Conservation (phyloP, 2,113 vertebrate species). For the Pseudonaja textilis region DNA sequence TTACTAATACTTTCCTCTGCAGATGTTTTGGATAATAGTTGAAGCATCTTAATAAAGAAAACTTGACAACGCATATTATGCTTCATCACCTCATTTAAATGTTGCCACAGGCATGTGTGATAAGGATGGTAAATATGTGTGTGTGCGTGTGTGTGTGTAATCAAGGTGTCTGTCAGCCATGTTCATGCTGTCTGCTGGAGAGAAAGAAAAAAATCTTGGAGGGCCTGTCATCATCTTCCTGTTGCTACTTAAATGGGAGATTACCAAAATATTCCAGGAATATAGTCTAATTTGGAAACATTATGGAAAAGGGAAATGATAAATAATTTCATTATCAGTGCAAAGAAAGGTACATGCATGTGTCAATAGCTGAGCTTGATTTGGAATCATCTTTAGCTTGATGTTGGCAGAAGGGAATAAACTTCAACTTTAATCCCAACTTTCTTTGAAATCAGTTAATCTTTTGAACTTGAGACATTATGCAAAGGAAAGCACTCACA, state of each 20-base stretch:
- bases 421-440: too few species aligned
- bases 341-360: too few species aligned
- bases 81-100: neutral
- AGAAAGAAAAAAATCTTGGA: neutral
- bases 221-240: neutral
- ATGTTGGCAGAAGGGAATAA: too few species aligned
- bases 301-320: neutral
- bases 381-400: too few species aligned
- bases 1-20: conserved; percentile 41
- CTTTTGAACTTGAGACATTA: too few species aligned
- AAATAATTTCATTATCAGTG: neutral
- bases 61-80: conserved; percentile 12
- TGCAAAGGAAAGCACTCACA: too few species aligned
- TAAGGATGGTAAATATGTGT: neutral
- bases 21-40: conserved; percentile 44
- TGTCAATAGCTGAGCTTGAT: too few species aligned
- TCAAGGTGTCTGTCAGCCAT: too few species aligned
- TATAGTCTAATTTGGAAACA: neutral
- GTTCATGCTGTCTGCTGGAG: neutral
- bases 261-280: neutral
- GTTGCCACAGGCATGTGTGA: neutral
- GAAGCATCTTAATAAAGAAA: conserved; percentile 58
- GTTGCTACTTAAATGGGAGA: neutral
- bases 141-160: too few species aligned
- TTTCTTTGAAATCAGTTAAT: too few species aligned